Evolutionary conservation across 1,140 invertebrate genomes (phyloP).

Genomic region (Acromyrmex echinatior): DNA sequence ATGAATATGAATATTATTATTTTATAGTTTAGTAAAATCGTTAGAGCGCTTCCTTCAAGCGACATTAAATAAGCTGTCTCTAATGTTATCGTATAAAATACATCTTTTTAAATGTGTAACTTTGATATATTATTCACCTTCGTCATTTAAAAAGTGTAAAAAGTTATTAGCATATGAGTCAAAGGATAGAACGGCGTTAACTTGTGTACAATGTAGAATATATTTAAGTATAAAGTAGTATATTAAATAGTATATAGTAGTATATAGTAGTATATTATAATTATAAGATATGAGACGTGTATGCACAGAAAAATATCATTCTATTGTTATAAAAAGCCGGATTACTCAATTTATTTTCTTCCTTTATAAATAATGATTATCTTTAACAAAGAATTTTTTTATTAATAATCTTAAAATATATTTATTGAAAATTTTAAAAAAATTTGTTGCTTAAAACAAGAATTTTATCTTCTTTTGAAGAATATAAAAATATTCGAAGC

Average conservation of each 20-base stretch:
- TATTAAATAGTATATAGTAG: too few relatives aligned
- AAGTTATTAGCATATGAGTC: background rate
- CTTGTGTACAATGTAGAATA: background rate
- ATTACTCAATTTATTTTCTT: too few relatives aligned
- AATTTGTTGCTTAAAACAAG: too few relatives aligned
- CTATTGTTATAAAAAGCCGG: too few relatives aligned
- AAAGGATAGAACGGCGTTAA: background rate
- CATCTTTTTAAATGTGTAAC: background rate
- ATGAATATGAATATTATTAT: constrained; percentile 50
- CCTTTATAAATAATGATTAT: too few relatives aligned
- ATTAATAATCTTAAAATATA: too few relatives aligned
- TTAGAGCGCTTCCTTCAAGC: background rate
- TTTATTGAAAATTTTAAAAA: too few relatives aligned
- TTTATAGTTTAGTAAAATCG: constrained; percentile 5
- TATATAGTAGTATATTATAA: background rate
- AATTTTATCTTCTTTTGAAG: too few relatives aligned
- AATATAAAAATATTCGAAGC: too few relatives aligned
- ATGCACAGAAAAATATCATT: too few relatives aligned
- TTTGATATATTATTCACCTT: background rate
- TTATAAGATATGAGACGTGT: background rate
- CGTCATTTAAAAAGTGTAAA: background rate
- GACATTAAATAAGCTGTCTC: background rate
- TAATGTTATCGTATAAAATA: background rate
- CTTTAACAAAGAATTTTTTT: too few relatives aligned
- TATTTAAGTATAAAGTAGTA: background rate